These are phyloP conservation scores for Propithecus deckenii DNA, from an alignment of 2,797 vertebrate genomes.

Conservation along the genomic window DNA sequence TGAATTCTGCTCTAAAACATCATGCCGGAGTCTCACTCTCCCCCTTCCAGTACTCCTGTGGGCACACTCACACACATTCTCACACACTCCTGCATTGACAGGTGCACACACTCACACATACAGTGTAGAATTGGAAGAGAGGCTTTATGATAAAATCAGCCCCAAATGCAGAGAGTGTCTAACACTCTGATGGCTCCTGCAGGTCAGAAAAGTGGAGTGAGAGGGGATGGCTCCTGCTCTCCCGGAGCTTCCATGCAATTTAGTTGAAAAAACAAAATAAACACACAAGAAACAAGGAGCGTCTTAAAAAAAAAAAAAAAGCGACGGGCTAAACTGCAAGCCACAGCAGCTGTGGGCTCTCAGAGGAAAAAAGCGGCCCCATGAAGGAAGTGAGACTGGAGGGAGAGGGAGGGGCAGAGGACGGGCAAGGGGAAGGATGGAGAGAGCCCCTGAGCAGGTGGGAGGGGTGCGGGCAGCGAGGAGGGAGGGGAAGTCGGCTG, in stretches of 20 bases:
- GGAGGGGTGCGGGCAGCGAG: background rate
- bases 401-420: background rate
- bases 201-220: background rate
- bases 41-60: background rate
- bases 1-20: background rate
- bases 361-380: background rate
- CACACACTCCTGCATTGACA: background rate
- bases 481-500: background rate
- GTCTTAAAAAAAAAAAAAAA: background rate
- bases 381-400: conserved; percentile 32
- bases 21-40: background rate
- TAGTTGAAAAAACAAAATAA: background rate
- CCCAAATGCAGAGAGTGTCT: background rate
- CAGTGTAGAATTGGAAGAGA: background rate
- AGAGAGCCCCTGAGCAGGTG: background rate
- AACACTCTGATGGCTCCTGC: background rate
- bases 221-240: background rate
- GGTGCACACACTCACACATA: background rate
- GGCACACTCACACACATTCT: no score
- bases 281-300: background rate
- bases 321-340: background rate
- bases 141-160: background rate
- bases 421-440: background rate
- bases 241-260: background rate
- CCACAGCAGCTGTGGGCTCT: background rate